A percentile compares a stretch with the other conserved stretches of the same genome.
Evolutionary conservation across 1,140 invertebrate genomes (phyloP).

Genomic region (Euura saliciscinereae): DNA sequence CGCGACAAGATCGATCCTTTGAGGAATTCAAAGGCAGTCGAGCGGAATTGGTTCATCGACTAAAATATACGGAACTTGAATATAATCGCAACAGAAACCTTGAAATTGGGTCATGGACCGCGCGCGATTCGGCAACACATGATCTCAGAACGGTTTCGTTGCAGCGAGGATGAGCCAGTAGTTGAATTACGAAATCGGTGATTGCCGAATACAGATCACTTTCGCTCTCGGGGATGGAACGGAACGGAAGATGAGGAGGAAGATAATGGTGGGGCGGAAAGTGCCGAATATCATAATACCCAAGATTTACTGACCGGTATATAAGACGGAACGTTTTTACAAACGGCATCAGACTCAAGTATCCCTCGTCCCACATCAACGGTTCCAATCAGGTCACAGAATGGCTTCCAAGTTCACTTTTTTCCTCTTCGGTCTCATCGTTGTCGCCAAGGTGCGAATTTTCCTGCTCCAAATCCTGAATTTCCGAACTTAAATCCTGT

Average conservation of each 20-base stretch:
- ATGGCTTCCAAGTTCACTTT: no score
- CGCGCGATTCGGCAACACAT: background rate
- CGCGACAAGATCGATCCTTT: no score
- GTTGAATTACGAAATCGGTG: conserved; percentile 14
- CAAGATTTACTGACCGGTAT: background rate
- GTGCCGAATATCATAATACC: background rate
- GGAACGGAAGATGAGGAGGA: background rate
- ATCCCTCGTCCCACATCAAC: no score
- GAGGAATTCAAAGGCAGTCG: no score
- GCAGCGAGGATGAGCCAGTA: background rate
- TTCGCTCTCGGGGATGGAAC: conserved; percentile 12
- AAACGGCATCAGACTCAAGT: no score
- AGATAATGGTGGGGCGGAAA: background rate
- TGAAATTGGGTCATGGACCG: background rate
- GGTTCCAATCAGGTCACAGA: no score
- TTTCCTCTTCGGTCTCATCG: no score
- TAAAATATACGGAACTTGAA: no score
- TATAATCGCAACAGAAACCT: background rate
- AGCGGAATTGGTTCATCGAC: no score
- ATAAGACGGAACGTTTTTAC: background rate
- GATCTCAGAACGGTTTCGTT: background rate
- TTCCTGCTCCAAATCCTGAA: no score
- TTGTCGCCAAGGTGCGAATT: no score
- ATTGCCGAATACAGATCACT: conserved; percentile 25
- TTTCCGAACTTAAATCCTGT: no score